These are phyloP conservation scores for Cepaea hortensis DNA, from an alignment of 2,888 invertebrate genomes.

Conservation along the genomic window DNA sequence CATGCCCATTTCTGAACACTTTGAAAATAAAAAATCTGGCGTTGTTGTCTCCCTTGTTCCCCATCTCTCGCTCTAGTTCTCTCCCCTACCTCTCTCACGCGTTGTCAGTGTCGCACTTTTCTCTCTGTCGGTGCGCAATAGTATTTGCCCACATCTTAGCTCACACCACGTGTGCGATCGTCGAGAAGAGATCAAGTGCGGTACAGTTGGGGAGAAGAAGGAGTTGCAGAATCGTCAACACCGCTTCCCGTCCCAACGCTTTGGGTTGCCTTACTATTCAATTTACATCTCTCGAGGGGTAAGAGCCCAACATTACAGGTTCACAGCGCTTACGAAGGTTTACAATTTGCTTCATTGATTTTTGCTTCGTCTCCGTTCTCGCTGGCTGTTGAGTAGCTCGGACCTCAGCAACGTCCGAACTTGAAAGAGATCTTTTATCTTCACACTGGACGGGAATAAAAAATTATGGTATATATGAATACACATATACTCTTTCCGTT, in stretches of 20 bases:
- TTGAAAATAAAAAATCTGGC: no score
- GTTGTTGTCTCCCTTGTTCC: no score
- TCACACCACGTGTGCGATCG: not conserved
- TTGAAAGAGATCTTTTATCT: constrained; percentile 5
- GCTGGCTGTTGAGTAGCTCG: not conserved
- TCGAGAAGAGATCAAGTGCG: not conserved
- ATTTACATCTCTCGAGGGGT: constrained; percentile 29
- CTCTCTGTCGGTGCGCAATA: constrained; percentile 5
- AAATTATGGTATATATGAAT: not conserved
- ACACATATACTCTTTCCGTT: not conserved
- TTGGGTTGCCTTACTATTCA: constrained; percentile 24
- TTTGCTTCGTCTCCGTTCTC: constrained; percentile 5
- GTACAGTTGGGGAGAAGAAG: not conserved
- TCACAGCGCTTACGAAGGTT: constrained; percentile 10
- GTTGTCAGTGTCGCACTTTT: not conserved
- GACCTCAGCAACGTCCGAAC: constrained; percentile 1
- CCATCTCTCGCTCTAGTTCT: not conserved
- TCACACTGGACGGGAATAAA: not conserved
- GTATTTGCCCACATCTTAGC: constrained; percentile 12
- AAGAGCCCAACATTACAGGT: constrained; percentile 12
- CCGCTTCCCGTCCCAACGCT: constrained; percentile 6
- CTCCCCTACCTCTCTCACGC: not conserved
- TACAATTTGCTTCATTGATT: constrained; percentile 33
- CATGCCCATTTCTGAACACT: no score
- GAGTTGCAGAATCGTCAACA: not conserved